Evolutionary conservation across 2,888 invertebrate species (phyloP), one percentile per base, ranked within the genome.

Genomic region (Herminia tarsipennalis): DNA sequence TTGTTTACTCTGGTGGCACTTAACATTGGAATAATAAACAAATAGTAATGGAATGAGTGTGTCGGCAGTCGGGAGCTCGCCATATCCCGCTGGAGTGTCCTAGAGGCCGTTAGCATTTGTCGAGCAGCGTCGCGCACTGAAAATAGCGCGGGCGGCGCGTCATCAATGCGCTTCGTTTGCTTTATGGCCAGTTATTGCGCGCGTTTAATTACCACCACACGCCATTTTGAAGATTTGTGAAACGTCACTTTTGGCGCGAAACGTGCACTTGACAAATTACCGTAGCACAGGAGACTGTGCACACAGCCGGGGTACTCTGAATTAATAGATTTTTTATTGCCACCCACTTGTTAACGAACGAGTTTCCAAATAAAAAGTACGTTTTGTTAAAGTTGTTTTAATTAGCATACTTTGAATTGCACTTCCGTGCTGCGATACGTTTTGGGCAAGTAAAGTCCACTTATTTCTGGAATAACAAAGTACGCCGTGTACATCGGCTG

Each of bases 71-170:
- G 28, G 35, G 48, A 46, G 35, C 47, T 61, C 41, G 47, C 25
- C 33, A 37, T 57, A 48, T 60, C 63, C 60, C 72, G 73, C 86
- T 86, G 86, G 83, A 84, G 86, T 80, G 81, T 82, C 88, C 88
- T 85, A 86, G 86, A 88, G 89, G 90, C 84, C 90, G 82, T 91
- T 91, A 91, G 86, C 90, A 90, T 90, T 89, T 88, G 86, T 83
- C 81, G 87, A 81, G 86, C 81, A 86, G 86, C 83, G 83, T 72
- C 78, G 80, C 60, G 72, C 76, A 83, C 88, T 74, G 80, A 86
- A 66, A 89, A 90, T 90, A 90, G 86, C 87, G 68, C 81, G 68
- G 68, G 70, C 76, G 81, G 77, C 71, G 81, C 87, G 85, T 87
- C 89, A 86, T 83, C 86, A 79, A 77, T 78, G 83, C 82, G 85